A percentile compares a stretch with the other conserved stretches of the same genome.
phyloP scores from a whole-genome alignment of 2,888 invertebrate species.

The Scaptodrosophila latifasciaeformis region DNA sequence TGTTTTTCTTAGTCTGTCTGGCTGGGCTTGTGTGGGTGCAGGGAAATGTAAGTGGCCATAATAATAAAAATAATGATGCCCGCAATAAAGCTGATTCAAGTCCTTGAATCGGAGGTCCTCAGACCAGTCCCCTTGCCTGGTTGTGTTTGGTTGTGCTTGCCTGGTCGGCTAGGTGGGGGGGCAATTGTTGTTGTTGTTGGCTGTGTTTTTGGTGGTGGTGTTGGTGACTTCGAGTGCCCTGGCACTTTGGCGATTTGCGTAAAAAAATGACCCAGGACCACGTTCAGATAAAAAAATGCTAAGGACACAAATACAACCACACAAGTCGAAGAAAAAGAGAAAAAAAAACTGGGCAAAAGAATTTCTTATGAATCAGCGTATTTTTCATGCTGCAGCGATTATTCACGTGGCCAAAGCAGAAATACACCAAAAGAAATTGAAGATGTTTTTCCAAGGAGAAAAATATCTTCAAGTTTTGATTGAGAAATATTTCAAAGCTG shows the following conservation, averaged over 20 bases:
- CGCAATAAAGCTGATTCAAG: constrained; percentile 74
- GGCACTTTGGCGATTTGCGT: constrained; percentile 52
- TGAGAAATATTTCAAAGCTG: too few species aligned
- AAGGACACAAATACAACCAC: constrained; percentile 13
- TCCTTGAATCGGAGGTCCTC: constrained; percentile 43
- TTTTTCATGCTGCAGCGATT: constrained; percentile 68
- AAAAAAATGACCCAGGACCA: constrained; percentile 54
- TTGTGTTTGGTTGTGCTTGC: too few species aligned
- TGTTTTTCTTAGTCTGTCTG: constrained; percentile 15
- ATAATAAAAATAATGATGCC: constrained; percentile 74
- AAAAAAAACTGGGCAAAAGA: constrained; percentile 9
- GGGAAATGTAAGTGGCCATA: constrained; percentile 69
- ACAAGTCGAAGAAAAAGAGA: constrained; percentile 16
- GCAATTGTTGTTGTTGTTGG: too few species aligned
- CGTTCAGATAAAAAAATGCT: constrained; percentile 48
- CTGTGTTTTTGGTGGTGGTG: constrained; percentile 9
- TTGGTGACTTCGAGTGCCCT: constrained; percentile 27
- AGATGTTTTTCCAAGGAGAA: not conserved
- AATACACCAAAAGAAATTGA: constrained; percentile 32
- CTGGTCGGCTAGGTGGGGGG: constrained; percentile 36
- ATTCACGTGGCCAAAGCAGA: constrained; percentile 43
- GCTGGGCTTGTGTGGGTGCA: constrained; percentile 35
- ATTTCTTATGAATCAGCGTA: constrained; percentile 63
- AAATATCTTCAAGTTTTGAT: too few species aligned
- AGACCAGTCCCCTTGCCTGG: constrained; percentile 7